These are phyloP conservation scores for Mythimna loreyi DNA, from an alignment of 2,888 invertebrate species.

Conservation along the genomic window DNA sequence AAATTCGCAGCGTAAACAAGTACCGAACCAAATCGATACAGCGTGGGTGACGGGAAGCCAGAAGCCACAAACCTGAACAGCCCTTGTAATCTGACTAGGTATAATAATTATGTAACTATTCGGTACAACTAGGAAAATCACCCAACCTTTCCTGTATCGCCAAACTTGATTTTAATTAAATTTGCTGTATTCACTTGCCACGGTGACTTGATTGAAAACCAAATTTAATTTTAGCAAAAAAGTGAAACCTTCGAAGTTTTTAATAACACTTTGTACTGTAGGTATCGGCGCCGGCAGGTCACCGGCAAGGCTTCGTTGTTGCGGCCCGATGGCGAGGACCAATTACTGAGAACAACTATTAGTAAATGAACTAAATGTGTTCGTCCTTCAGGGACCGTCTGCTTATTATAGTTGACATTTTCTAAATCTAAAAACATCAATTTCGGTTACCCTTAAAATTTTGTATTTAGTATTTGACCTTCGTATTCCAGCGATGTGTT, in stretches of 20 bases:
- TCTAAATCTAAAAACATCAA: neutral
- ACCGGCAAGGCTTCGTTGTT: slow-evolving; percentile 8
- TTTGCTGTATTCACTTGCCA: neutral
- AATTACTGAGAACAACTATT: slow-evolving; percentile 20
- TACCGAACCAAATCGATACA: no score
- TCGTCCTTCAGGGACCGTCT: slow-evolving; percentile 13
- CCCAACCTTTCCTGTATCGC: neutral
- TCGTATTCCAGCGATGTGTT: neutral
- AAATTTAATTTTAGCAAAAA: slow-evolving; percentile 31
- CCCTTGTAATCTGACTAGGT: neutral
- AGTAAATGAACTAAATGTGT: neutral
- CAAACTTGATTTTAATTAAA: slow-evolving; percentile 29
- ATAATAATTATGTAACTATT: no score
- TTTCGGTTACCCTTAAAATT: neutral
- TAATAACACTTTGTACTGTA: slow-evolving; percentile 7
- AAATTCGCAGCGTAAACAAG: no score
- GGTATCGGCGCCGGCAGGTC: neutral
- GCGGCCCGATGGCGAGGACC: neutral
- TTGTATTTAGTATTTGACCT: neutral
- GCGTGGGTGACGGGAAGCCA: neutral
- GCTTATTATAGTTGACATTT: neutral
- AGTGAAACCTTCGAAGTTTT: slow-evolving; percentile 14
- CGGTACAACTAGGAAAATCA: neutral
- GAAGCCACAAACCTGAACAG: neutral
- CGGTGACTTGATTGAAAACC: slow-evolving; percentile 25